Conservation (phyloP, 2,888 invertebrate genomes). For the Dicyrtoma fusca region DNA sequence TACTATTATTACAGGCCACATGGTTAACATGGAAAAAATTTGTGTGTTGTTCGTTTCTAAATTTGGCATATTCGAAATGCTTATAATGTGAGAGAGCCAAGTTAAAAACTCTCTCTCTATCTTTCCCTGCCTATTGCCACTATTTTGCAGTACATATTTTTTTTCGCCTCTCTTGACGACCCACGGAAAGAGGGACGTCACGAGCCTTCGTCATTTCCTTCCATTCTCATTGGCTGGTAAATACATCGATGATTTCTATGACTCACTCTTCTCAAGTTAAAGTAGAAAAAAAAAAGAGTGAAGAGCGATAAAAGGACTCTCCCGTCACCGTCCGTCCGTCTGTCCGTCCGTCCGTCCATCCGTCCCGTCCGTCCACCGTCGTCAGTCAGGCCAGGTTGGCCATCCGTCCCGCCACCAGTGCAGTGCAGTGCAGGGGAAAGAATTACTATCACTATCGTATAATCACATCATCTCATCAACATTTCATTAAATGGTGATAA, state of each 20-base stretch:
- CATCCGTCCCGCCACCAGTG: no score
- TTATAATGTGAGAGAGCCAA: no score
- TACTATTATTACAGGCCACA: conserved; percentile 19
- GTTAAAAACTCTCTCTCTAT: background rate
- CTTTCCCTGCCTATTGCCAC: no score
- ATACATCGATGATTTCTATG: conserved; percentile 34
- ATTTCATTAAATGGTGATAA: no score
- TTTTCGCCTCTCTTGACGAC: conserved; percentile 19
- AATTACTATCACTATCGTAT: no score
- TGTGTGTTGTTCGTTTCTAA: conserved; percentile 22
- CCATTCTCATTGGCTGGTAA: conserved; percentile 34
- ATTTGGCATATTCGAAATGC: conserved; percentile 31
- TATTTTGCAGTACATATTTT: background rate
- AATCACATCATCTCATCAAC: no score
- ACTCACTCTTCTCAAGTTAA: conserved; percentile 22
- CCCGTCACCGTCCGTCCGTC: no score
- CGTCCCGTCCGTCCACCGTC: conserved; percentile 14
- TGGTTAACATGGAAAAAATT: conserved; percentile 28
- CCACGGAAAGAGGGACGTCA: conserved; percentile 16
- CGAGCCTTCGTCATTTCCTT: conserved; percentile 31
- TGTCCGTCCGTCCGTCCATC: no score
- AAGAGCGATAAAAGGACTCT: conserved; percentile 19
- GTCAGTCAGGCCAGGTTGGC: background rate
- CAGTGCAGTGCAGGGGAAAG: no score
- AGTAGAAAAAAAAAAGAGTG: background rate